Conservation (phyloP, 2,113 vertebrate genomes). For the Rhegmatorhina hoffmannsi region DNA sequence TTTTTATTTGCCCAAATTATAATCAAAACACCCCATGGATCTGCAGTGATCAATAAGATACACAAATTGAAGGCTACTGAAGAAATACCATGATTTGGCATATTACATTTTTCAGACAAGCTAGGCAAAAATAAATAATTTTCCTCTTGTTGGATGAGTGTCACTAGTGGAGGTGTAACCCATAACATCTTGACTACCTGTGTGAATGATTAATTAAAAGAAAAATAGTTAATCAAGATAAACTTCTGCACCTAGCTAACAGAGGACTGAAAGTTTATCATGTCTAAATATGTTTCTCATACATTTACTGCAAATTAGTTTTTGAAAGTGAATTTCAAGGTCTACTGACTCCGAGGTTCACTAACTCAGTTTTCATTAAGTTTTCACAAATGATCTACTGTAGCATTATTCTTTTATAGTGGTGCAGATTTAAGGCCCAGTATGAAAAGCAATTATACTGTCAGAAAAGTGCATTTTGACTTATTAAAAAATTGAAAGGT, state of each 20-base stretch:
- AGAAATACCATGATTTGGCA: not conserved
- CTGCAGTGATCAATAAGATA: not conserved
- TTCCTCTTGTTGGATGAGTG: not conserved
- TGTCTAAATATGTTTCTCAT: slow-evolving; percentile 94
- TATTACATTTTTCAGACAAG: not conserved
- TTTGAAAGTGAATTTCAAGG: slow-evolving; percentile 99
- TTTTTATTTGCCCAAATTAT: not conserved
- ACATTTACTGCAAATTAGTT: slow-evolving; percentile 99
- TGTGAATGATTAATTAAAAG: slow-evolving; percentile 76
- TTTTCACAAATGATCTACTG: slow-evolving; percentile 96
- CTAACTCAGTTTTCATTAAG: slow-evolving; percentile 96
- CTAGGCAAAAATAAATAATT: not conserved
- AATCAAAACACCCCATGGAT: not conserved
- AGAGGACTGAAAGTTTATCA: slow-evolving; percentile 80
- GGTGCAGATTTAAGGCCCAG: slow-evolving; percentile 81
- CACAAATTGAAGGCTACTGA: not conserved
- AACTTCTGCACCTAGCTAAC: slow-evolving; percentile 74
- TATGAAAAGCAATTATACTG: slow-evolving; percentile 94
- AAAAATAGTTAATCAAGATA: slow-evolving; percentile 79
- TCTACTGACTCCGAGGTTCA: slow-evolving; percentile 89
- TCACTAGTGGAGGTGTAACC: not conserved
- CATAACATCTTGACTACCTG: not conserved
- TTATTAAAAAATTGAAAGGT: slow-evolving; percentile 91
- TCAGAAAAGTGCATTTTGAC: slow-evolving; percentile 96
- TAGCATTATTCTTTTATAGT: slow-evolving; percentile 85